Percentiles rank a stretch among this genome's conserved stretches.
Evolutionary conservation across 1,140 invertebrate genomes (phyloP).

Genomic region (Drosophila novamexicana): DNA sequence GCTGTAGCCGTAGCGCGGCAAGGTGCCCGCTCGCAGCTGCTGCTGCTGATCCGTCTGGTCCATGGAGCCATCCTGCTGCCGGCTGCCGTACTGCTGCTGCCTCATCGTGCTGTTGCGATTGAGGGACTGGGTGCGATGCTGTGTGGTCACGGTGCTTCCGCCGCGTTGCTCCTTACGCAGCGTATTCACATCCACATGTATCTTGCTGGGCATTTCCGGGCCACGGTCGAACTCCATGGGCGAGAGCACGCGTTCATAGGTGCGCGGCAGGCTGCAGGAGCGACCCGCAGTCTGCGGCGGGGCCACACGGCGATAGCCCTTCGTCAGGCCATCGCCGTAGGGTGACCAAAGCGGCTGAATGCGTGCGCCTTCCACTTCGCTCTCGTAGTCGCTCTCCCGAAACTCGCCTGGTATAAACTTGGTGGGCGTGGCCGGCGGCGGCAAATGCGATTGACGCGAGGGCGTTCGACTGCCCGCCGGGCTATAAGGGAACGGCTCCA

Average conservation of each 20-base stretch:
- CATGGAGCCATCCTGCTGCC: slow-evolving; percentile 47
- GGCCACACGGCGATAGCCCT: slow-evolving; percentile 87
- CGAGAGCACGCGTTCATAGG: slow-evolving; percentile 85
- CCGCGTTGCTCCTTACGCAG: slow-evolving; percentile 70
- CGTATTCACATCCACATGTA: slow-evolving; percentile 69
- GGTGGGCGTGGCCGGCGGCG: slow-evolving; percentile 86
- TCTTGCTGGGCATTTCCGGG: slow-evolving; percentile 85
- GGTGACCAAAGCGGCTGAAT: slow-evolving; percentile 88
- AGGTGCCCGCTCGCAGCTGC: slow-evolving; percentile 85
- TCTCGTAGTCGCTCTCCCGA: slow-evolving; percentile 90
- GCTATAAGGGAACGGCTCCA: slow-evolving; percentile 85
- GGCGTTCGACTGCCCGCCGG: slow-evolving; percentile 80
- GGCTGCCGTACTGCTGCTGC: slow-evolving; percentile 49
- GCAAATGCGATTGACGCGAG: slow-evolving; percentile 75
- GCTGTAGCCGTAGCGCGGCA: slow-evolving; percentile 87
- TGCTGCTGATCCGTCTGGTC: slow-evolving; percentile 69
- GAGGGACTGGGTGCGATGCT: slow-evolving; percentile 66
- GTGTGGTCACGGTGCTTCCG: slow-evolving; percentile 61
- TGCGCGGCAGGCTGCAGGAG: slow-evolving; percentile 85
- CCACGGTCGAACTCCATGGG: slow-evolving; percentile 87
- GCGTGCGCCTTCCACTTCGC: slow-evolving; percentile 87
- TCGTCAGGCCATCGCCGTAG: slow-evolving; percentile 86
- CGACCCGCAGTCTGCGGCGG: slow-evolving; percentile 83
- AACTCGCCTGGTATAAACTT: slow-evolving; percentile 89
- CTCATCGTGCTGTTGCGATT: slow-evolving; percentile 71